phyloP scores from a whole-genome alignment of 2,797 vertebrate genomes.

The Gallinago stenura region DNA sequence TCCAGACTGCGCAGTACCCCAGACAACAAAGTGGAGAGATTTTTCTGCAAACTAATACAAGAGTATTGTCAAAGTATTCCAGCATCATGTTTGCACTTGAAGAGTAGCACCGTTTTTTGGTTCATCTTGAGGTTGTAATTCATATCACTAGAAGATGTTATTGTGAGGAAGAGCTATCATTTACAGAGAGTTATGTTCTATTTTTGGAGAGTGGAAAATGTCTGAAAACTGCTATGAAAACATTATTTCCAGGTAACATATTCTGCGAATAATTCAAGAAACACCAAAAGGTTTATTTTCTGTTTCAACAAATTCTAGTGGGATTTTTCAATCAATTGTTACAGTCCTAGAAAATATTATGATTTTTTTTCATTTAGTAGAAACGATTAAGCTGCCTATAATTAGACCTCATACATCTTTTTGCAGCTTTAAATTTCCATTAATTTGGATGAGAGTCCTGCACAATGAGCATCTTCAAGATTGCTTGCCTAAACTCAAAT shows the following conservation, averaged over 20 bases:
- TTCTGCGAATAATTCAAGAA: background rate
- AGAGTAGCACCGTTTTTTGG: background rate
- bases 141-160: background rate
- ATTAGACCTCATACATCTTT: background rate
- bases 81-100: background rate
- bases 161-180: background rate
- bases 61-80: background rate
- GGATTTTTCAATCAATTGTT: background rate
- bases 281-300: background rate
- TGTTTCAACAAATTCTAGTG: background rate
- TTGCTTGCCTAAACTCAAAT: background rate
- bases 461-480: background rate
- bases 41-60: background rate
- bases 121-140: background rate
- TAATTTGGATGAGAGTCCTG: background rate
- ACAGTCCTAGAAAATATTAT: background rate
- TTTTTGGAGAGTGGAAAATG: background rate
- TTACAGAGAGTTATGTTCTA: background rate
- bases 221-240: background rate
- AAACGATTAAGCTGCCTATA: background rate
- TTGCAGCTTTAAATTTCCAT: background rate
- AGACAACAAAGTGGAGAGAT: background rate
- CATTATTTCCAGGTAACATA: background rate
- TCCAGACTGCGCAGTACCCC: rapidly evolving
- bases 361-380: background rate